Conservation (phyloP, 2,888 invertebrate genomes). For the Dione vanillae region DNA sequence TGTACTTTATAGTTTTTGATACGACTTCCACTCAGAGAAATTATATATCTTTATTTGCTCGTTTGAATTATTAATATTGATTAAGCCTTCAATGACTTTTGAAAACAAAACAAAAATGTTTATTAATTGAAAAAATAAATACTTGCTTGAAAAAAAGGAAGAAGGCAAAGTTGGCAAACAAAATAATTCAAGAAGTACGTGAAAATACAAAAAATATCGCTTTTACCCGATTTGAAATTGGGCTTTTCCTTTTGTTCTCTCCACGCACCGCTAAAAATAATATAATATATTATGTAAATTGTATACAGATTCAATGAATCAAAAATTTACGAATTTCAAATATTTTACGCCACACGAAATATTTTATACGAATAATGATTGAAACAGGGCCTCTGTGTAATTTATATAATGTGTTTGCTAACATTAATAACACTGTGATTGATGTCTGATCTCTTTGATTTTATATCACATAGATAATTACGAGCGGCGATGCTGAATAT, state of each 20-base stretch:
- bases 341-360: conserved; percentile 36
- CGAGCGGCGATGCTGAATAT: not conserved
- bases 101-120: no score
- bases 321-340: conserved; percentile 28
- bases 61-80: no score
- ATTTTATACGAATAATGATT: conserved; percentile 33
- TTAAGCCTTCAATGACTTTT: no score
- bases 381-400: conserved; percentile 31
- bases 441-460: conserved; percentile 36
- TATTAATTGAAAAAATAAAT: no score
- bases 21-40: no score
- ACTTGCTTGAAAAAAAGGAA: no score
- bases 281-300: not conserved
- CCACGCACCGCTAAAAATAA: not conserved
- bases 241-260: not conserved
- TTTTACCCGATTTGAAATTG: no score
- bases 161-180: no score
- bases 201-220: no score
- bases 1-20: no score
- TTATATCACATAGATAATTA: conserved; percentile 17
- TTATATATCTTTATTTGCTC: no score
- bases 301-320: conserved; percentile 16
- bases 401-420: conserved; percentile 38
- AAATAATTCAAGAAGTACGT: no score
- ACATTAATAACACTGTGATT: conserved; percentile 34